phyloP scores from a whole-genome alignment of 1,140 invertebrate genomes.

The Vollenhovia emeryi region DNA sequence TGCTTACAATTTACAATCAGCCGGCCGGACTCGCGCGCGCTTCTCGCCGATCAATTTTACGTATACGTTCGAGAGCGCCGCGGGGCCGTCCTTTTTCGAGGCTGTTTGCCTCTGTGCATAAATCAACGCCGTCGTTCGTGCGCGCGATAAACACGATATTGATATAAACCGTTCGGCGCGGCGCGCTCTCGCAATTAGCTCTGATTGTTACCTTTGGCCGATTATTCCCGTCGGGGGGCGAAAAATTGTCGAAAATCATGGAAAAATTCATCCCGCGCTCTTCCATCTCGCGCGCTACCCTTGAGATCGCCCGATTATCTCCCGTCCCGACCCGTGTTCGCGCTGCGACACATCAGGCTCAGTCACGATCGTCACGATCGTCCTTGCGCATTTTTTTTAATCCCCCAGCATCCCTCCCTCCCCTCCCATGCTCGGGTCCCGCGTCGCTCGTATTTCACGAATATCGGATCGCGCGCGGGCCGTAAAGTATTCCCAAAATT shows the following conservation, averaged over 20 bases:
- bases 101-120: constrained; percentile 59
- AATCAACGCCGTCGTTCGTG: constrained; percentile 60
- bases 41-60: constrained; percentile 71
- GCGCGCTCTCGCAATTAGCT: constrained; percentile 48
- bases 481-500: constrained; percentile 69
- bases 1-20: constrained; percentile 82
- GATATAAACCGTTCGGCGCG: constrained; percentile 49
- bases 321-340: too few relatives aligned
- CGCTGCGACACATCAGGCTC: constrained; percentile 23
- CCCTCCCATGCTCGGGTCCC: constrained; percentile 28
- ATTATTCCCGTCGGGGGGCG: constrained; percentile 2
- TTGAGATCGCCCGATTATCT: constrained; percentile 17
- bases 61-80: constrained; percentile 49
- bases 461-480: constrained; percentile 68
- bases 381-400: constrained; percentile 46
- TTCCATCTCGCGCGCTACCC: not conserved
- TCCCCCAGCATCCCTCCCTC: not conserved
- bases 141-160: constrained; percentile 60
- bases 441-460: constrained; percentile 71
- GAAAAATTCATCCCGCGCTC: not conserved
- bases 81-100: constrained; percentile 62
- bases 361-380: constrained; percentile 22
- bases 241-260: not conserved
- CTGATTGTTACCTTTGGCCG: constrained; percentile 37
- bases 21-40: constrained; percentile 33